phyloP scores from a whole-genome alignment of 2,797 vertebrate species.

The Pangasius djambal region DNA sequence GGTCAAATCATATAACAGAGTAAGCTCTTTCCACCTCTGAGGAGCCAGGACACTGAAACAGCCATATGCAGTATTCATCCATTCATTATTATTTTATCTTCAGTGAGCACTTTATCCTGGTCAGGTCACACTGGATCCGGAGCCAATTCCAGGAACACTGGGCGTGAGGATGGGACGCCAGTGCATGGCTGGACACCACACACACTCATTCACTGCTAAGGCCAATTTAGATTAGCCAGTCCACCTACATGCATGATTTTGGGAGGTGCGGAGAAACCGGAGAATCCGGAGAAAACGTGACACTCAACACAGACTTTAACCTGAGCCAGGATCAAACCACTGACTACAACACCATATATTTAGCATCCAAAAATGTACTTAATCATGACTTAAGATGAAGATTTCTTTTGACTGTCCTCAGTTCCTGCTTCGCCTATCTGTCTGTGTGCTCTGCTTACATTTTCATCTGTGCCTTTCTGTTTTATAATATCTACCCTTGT shows the following conservation, averaged over 20 bases:
- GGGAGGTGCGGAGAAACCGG: neutral
- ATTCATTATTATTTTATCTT: constrained; percentile 10
- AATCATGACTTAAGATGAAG: neutral
- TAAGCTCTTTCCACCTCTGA: neutral
- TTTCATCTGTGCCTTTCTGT: neutral
- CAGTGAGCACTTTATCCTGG: neutral
- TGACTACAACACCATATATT: neutral
- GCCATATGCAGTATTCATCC: neutral
- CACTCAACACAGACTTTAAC: neutral
- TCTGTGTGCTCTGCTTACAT: neutral
- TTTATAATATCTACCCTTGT: neutral
- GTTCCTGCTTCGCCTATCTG: neutral
- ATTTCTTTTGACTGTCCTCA: neutral
- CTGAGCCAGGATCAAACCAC: neutral
- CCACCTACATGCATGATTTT: neutral
- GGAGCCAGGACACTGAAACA: neutral
- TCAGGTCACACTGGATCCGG: neutral
- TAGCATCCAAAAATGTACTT: neutral
- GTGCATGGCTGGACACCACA: neutral
- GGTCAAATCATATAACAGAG: neutral
- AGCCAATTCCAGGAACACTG: neutral
- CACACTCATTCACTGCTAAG: neutral
- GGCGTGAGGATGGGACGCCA: neutral
- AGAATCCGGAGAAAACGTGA: neutral
- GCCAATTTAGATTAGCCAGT: neutral